Base-by-base conservation (phyloP, 2,113 vertebrate genomes). In the Gallinago media region DNA sequence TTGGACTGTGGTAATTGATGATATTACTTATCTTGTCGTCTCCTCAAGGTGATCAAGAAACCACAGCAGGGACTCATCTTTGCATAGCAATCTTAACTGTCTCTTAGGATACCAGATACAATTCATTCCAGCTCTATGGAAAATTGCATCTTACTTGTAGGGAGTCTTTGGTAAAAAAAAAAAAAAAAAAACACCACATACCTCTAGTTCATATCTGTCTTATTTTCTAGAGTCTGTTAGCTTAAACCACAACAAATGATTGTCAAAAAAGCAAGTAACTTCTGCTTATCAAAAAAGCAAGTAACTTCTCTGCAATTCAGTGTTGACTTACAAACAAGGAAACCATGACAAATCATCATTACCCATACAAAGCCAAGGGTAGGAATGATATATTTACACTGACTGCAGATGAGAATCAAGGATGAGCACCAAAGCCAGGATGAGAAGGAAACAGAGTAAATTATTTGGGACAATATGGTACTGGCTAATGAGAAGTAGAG, bases 11-110 rank as follows among this genome's bases (percentile, higher is more conserved):
- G 54, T 71, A 94, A 88, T 36, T 40, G 70, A 55, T 59, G n/a
- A 27, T 52, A 88, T 67, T 77, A 76, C 29, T 73, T 62, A 77
- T 68, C 67, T 42, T 86, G 40, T 77, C 81, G 75, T 87, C 32
- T 74, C 32, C 34, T 85, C 71, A 82, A 88, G 74, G 73, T 73
- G 62, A 92, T 67, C 74, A 80, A 90, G 66, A 90, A 85, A 89
- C 12, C 75, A 88, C 67, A 70, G 54, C n/a, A 36, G 29, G 10
- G 16, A 73, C 29, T 72, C 34, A 85, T 82, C 62, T 90, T 49
- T 49, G 58, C 63, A 62, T 11, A 68, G 32, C 2, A 1, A 92
- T 88, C 73, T 90, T 54, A 88, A 72, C 14, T 56, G 18, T 65
- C 19, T 75, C 50, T 74, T 65, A 74, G 22, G 32, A 68, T 23